phyloP scores from a whole-genome alignment of 1,140 invertebrate genomes.

The Adoxophyes honmai region DNA sequence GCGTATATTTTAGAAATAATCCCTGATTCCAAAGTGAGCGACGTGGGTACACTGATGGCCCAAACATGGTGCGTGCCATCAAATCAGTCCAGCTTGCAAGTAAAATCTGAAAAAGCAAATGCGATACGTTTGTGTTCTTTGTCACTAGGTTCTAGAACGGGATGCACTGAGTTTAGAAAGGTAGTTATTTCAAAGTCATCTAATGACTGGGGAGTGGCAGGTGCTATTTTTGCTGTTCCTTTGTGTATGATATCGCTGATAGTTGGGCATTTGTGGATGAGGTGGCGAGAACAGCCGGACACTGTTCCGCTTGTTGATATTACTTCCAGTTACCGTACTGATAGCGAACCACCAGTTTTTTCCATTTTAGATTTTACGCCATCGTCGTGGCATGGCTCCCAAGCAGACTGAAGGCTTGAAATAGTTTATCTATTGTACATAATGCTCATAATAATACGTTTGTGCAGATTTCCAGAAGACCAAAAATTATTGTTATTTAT shows the following conservation, averaged over 20 bases:
- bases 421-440: no score
- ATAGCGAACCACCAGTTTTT: slow-evolving; percentile 19
- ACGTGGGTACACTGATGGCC: slow-evolving; percentile 34
- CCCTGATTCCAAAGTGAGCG: slow-evolving; percentile 36
- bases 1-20: slow-evolving; percentile 51
- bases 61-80: slow-evolving; percentile 45
- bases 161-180: slow-evolving; percentile 44
- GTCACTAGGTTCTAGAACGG: slow-evolving; percentile 44
- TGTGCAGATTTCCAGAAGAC: no score
- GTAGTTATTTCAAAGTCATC: slow-evolving; percentile 19
- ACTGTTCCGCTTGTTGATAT: slow-evolving; percentile 14
- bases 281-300: neutral
- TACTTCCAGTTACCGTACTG: slow-evolving; percentile 2
- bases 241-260: slow-evolving; percentile 34
- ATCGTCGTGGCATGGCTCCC: neutral
- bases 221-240: slow-evolving; percentile 40
- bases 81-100: slow-evolving; percentile 29
- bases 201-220: slow-evolving; percentile 31
- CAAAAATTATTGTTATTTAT: no score
- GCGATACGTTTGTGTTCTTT: slow-evolving; percentile 47
- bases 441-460: no score
- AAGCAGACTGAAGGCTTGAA: neutral
- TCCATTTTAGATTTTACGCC: slow-evolving; percentile 3
- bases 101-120: slow-evolving; percentile 34
- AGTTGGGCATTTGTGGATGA: slow-evolving; percentile 29